Evolutionary conservation across 1,140 invertebrate genomes (phyloP).

Genomic region (Dendrolimus punctatus): DNA sequence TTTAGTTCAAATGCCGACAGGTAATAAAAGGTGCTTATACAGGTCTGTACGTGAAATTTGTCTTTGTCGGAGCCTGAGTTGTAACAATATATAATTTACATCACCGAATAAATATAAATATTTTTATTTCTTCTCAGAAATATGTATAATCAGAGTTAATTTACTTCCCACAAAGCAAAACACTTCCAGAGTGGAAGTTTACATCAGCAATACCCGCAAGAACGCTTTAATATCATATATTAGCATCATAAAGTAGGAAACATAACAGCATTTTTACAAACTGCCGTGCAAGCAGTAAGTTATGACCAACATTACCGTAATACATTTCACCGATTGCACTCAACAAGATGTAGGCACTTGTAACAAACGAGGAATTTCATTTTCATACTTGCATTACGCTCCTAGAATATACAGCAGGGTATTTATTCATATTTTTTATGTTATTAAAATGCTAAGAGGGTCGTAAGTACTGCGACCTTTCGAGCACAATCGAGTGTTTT

Average conservation of each 20-base stretch:
- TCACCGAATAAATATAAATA: too few species aligned
- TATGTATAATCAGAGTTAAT: too few species aligned
- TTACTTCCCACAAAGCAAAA: too few species aligned
- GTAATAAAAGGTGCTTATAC: too few species aligned
- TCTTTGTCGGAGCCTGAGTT: too few species aligned
- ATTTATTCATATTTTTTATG: conserved; percentile 7
- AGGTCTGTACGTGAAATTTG: too few species aligned
- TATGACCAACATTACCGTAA: conserved; percentile 17
- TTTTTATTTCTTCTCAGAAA: too few species aligned
- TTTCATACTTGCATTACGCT: conserved; percentile 3
- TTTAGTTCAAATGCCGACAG: too few species aligned
- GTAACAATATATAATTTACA: too few species aligned
- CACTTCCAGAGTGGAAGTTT: too few species aligned
- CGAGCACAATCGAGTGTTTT: conserved; percentile 1
- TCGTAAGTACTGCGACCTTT: conserved; percentile 5
- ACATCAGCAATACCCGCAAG: too few species aligned
- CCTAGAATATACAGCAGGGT: background rate
- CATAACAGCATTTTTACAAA: background rate
- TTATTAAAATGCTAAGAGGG: conserved; percentile 17
- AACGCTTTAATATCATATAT: too few species aligned
- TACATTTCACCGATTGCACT: conserved; percentile 13
- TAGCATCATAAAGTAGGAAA: background rate
- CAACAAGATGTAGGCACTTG: conserved; percentile 11
- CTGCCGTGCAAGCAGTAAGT: conserved; percentile 4
- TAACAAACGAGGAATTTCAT: conserved; percentile 7